Evolutionary conservation across 2,113 vertebrate species (phyloP), one percentile per base, ranked within the genome.

Genomic region (Mobula hypostoma): DNA sequence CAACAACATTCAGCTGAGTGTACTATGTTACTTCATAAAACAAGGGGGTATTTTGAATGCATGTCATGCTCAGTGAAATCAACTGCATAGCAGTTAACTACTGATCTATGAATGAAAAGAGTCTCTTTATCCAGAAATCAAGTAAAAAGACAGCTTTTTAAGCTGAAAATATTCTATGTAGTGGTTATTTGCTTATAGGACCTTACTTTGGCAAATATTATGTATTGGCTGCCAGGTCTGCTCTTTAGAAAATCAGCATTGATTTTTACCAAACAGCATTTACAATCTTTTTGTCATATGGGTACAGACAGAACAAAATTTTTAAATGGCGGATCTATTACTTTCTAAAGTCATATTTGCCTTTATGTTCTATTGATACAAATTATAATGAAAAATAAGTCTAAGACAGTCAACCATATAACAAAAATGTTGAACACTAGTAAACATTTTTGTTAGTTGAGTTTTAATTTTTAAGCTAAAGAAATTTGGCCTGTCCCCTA

Each of bases 311-410:
- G 66, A 92, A 72, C 48, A 6, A 66, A 83, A 19, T 29, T 61
- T 27, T 29, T 61, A 87, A 87, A 7, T 24, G 83, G 24, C 83
- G 17, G 85, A 90, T 66, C 11, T 66, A 14, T 5, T 63, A 63
- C 56, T 90, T 90, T 66, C 29, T 66, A 61, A 63, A 88, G 11
- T 90, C 11, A 66, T 3, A 90, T n/a, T 29, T 21, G 63, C 12
- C 85, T 90, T 90, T 90, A 90, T 90, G 29, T 66, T 90, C 27
- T 90, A 66, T 66, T 66, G 85, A 90, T 88, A 32, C 27, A 0
- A 66, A 63, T 7, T 29, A 27, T 61, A 87, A 11, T 66, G 58
- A n/a, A 63, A 32, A 66, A 90, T 90, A 29, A 6, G 5, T 61
- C 17, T 24, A 90, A 24, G 3, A 66, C 14, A 17, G 61, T 88